Base-by-base conservation (phyloP, 2,888 invertebrate species). In the Scaptomyza reducta region DNA sequence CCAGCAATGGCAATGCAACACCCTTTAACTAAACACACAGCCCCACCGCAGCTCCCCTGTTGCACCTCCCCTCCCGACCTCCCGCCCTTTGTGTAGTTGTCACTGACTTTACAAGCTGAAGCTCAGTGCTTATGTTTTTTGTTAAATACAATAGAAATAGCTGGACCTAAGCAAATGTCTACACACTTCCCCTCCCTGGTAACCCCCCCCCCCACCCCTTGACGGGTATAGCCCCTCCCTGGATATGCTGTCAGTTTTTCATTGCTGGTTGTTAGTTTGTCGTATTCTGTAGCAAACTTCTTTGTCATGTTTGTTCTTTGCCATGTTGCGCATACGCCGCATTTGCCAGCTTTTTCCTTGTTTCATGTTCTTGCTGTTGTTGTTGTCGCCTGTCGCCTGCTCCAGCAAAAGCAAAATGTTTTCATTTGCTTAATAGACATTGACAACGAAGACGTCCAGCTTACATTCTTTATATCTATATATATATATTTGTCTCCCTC, bases 371-470 rank as follows among this genome's bases (percentile, higher is more conserved):
- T 27, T 33, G 10, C 9, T 54, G 22, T 16, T 29, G 11, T n/a
- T 69, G 72, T 69, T 57, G 62, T 72, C 50, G 50, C 14, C 22
- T 38, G 38, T 65, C 65, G 55, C 27, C 64, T 41, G 6, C 27
- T 27, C 7, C n/a, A 29, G 57, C 54, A 40, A 45, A 63, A 40
- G 53, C 68, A 46, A 55, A 80, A 79, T 83, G 65, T 80, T 80
- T 79, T 80, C 72, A 83, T 80, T 83, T 77, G 64, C 70, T 42
- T 64, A 79, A 78, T 84, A 72, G 79, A 70, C 79, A 74, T 74
- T 62, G 63, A 65, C 65, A 60, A 74, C 53, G 22, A 27, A 27
- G 27, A 6, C 27, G 27, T 6, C 27, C 27, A 27, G 7, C 27
- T 27, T 27, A 27, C 27, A 27, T 27, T 27, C 27, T 27, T 27